Percentiles rank a stretch among this genome's conserved stretches.
These are phyloP conservation scores for Perithous albicinctus DNA, from an alignment of 2,888 invertebrate genomes.

Conservation along the genomic window DNA sequence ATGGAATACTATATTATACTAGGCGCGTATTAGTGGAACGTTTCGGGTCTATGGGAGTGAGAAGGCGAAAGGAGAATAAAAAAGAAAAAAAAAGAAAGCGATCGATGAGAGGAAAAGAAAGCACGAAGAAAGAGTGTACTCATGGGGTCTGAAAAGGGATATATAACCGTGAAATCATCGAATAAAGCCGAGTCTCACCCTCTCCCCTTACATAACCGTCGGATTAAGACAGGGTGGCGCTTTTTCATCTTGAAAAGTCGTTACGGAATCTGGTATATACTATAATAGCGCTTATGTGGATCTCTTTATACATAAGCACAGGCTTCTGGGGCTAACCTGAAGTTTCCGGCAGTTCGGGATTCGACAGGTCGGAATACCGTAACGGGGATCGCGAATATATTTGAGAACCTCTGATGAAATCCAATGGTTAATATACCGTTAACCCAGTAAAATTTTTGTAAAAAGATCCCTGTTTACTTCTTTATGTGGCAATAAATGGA, in stretches of 20 bases:
- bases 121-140: constrained; percentile 56
- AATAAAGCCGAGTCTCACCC: constrained; percentile 63
- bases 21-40: constrained; percentile 47
- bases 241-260: constrained; percentile 71
- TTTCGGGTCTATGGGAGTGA: constrained; percentile 48
- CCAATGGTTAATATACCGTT: background rate
- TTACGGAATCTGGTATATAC: constrained; percentile 69
- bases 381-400: constrained; percentile 46
- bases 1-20: constrained; percentile 41
- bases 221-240: constrained; percentile 73
- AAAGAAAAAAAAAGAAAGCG: constrained; percentile 35
- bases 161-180: constrained; percentile 72
- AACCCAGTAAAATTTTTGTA: background rate
- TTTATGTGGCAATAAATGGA: background rate
- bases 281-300: background rate
- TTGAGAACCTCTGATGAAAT: constrained; percentile 1
- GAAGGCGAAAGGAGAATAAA: constrained; percentile 39
- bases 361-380: constrained; percentile 35
- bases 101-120: constrained; percentile 63
- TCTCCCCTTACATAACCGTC: constrained; percentile 69
- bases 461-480: background rate
- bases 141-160: constrained; percentile 60
- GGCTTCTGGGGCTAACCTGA: constrained; percentile 1
- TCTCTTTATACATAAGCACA: constrained; percentile 4
- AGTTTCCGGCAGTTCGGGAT: constrained; percentile 45